Base-by-base conservation (phyloP, 2,797 vertebrate genomes). In the Pangasius djambal region DNA sequence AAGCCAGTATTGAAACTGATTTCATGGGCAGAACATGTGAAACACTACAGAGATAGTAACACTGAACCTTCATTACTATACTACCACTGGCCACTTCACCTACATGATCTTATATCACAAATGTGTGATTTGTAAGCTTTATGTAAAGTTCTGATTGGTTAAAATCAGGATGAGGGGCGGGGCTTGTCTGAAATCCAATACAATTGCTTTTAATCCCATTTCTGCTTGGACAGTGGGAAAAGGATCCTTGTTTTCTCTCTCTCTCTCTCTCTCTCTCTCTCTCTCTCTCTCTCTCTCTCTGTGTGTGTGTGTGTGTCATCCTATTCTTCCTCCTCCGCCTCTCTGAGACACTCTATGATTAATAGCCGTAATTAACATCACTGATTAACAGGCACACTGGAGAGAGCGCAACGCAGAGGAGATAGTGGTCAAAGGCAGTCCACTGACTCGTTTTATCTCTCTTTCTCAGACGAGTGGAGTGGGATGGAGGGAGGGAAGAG, bases 351-450 rank as follows among this genome's bases (percentile, higher is more conserved):
- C 94, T 91, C 90, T 85, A 78, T 96, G 95, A 96, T 96, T 95
- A 96, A 96, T 96, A 94, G 94, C 92, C 92, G 92, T 96, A 96
- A 96, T 96, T 96, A 96, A 94, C 92, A 93, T 92, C 92, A 92
- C 90, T 96, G 95, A 96, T 96, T 96, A 95, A 96, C 96, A 95
- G 92, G 87, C 92, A 88, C 92, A 92, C 92, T 94, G 95, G 94
- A 95, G 94, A 94, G 92, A 94, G 94, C 92, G 95, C 94, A 94
- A 93, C 94, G 93, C 90, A 93, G 94, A 81, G 31, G 79, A 91
- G 92, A 96, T 96, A 96, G 95, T 93, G 86, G 93, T 93, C 94
- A 94, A 93, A 95, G 93, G 92, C 93, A 87, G 91, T 81, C 93
- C 37, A 90, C 93, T 87, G 91, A 85, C 37, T 93, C 89, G 86